Base-by-base conservation (phyloP, 1,140 invertebrate genomes). In the Drosophila chauvacae region DNA sequence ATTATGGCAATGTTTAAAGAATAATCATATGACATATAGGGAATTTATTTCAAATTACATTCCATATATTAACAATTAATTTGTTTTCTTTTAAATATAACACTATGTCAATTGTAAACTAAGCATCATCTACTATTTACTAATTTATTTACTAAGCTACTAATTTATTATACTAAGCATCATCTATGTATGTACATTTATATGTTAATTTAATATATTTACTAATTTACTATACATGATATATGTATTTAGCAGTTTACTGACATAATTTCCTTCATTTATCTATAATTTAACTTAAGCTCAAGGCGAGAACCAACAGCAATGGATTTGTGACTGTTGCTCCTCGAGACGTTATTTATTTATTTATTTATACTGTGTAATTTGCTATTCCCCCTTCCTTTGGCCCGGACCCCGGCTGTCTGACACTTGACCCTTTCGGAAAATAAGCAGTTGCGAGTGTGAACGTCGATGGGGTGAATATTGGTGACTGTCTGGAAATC, bases 391-490 rank as follows among this genome's bases (percentile, higher is more conserved):
- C 59, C n/a, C 66, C 18, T 44, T 16, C 50, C 45, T 18, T 23
- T 42, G 35, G 23, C 30, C 41, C 56, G 53, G 11, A 70, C 53
- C 64, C 63, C 56, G 56, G 14, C 55, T 61, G 70, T 18, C 58
- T 79, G 85, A 88, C 85, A 88, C 84, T 84, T 88, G 85, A 88
- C 85, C 84, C 84, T 78, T 75, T 84, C 69, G 62, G 86, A 88
- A 84, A 88, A 88, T 84, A 87, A 88, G 61, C 72, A 88, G 77
- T 87, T 88, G 72, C 80, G 47, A 35, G 33, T 75, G 53, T 30
- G 48, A 45, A 51, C 41, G 50, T n/a, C 53, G 66, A 64, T 60
- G 53, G 66, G 65, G 50, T 53, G 76, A 44, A 69, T 66, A 59
- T 77, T 79, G 83, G 80, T 73, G 84, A 83, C 83, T 69, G 84